Evolutionary conservation across 2,888 invertebrate genomes (phyloP).

Genomic region (Plusia festucae): DNA sequence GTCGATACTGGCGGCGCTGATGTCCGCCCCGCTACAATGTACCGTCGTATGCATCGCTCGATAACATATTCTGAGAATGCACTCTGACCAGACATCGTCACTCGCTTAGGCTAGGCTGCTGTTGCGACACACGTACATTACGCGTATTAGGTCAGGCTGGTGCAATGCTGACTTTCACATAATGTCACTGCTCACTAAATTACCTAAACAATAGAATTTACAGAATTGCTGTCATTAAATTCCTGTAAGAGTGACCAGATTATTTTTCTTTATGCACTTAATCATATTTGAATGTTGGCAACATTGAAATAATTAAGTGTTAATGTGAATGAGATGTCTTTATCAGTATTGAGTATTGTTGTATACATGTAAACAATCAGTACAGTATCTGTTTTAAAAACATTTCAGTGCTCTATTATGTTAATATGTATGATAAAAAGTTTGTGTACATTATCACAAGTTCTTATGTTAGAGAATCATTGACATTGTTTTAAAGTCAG

Average conservation of each 20-base stretch:
- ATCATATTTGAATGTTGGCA: constrained; percentile 62
- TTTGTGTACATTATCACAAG: constrained; percentile 9
- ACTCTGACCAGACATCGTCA: constrained; percentile 61
- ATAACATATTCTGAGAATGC: constrained; percentile 69
- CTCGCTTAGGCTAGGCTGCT: constrained; percentile 47
- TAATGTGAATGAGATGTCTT: constrained; percentile 20
- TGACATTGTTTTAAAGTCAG: constrained; percentile 12
- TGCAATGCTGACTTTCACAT: constrained; percentile 78
- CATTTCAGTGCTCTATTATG: constrained; percentile 21
- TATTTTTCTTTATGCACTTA: constrained; percentile 22
- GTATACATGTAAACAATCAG: constrained; percentile 18
- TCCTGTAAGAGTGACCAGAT: constrained; percentile 71
- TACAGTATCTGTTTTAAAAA: constrained; percentile 19
- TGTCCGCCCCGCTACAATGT: constrained; percentile 66
- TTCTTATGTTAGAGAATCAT: constrained; percentile 9
- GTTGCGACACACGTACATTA: constrained; percentile 68
- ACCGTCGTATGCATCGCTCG: constrained; percentile 63
- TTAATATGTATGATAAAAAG: constrained; percentile 27
- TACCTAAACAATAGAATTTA: constrained; percentile 59
- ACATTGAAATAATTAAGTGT: constrained; percentile 57
- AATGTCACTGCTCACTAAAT: constrained; percentile 60
- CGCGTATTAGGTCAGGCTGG: constrained; percentile 69
- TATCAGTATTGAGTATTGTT: constrained; percentile 24
- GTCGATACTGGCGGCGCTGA: constrained; percentile 69
- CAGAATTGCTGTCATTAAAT: constrained; percentile 56